phyloP scores from a whole-genome alignment of 2,113 vertebrate genomes.

The Hypomesus transpacificus region DNA sequence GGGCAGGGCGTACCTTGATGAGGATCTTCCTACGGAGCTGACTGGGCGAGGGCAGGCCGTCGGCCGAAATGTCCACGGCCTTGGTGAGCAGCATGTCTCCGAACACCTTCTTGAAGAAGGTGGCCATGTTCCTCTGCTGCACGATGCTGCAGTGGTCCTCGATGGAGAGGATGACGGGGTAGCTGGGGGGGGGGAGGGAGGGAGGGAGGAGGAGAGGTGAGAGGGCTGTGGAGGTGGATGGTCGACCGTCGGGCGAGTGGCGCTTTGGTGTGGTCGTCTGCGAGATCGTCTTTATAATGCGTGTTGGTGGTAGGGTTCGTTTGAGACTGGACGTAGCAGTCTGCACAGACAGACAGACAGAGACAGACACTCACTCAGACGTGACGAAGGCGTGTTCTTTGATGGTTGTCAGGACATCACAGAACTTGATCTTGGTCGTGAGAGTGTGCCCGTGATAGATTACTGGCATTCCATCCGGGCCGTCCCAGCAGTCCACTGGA shows the following conservation, averaged over 20 bases:
- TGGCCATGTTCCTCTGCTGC: conserved; percentile 97
- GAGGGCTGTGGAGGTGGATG: no score
- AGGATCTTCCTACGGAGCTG: conserved; percentile 97
- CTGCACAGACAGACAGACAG: conserved; percentile 3
- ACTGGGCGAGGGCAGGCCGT: conserved; percentile 92
- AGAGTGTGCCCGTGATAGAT: conserved; percentile 99
- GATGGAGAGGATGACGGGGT: conserved; percentile 92
- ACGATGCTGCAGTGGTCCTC: conserved; percentile 99
- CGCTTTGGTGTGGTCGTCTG: no score
- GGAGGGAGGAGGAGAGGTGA: not conserved
- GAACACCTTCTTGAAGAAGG: conserved; percentile 91
- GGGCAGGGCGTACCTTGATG: conserved; percentile 80
- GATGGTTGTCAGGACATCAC: conserved; percentile 89
- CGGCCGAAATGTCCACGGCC: conserved; percentile 89
- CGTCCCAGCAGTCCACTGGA: conserved; percentile 99
- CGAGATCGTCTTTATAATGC: no score
- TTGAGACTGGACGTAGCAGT: no score
- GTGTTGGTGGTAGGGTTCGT: no score
- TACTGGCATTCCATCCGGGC: conserved; percentile 95
- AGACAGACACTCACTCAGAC: conserved; percentile 83
- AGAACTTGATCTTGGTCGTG: conserved; percentile 98
- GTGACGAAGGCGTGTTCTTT: conserved; percentile 97
- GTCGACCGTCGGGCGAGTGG: no score
- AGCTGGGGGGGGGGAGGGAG: conserved; percentile 64
- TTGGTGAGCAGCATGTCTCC: conserved; percentile 95